phyloP scores from a whole-genome alignment of 2,113 vertebrate genomes.

The Sarotherodon lohbergeri region DNA sequence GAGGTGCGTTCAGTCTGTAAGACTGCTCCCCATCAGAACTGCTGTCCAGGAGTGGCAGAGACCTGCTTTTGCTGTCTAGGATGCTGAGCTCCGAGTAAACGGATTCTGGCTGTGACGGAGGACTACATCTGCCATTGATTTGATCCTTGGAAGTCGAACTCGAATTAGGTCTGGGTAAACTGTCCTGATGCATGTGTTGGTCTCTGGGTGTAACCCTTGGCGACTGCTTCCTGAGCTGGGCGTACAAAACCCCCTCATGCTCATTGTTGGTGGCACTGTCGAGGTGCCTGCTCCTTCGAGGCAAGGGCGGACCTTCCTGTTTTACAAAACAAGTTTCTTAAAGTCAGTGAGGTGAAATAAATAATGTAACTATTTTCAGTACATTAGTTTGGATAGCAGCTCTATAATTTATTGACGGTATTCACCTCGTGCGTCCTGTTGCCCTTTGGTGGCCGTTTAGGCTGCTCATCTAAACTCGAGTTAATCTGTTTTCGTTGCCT shows the following conservation, averaged over 20 bases:
- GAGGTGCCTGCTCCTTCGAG: conserved; percentile 41
- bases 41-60: conserved; percentile 43
- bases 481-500: background rate
- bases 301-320: conserved; percentile 64
- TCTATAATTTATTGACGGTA: background rate
- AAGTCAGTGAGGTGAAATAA: background rate
- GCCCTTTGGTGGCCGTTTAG: conserved; percentile 35
- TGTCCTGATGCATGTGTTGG: background rate
- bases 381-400: background rate
- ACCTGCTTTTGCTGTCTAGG: conserved; percentile 44
- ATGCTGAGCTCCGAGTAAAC: conserved; percentile 58
- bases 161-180: background rate
- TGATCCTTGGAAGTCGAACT: background rate
- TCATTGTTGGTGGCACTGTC: conserved; percentile 5
- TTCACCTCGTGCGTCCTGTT: conserved; percentile 25
- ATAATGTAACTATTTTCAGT: background rate
- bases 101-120: background rate
- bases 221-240: conserved; percentile 58
- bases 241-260: conserved; percentile 48
- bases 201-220: background rate
- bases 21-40: background rate
- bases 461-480: background rate
- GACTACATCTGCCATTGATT: background rate
- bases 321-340: background rate
- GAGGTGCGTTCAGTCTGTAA: conserved; percentile 9